Conservation (phyloP, 2,113 vertebrate species). For the Apodemus sylvaticus region DNA sequence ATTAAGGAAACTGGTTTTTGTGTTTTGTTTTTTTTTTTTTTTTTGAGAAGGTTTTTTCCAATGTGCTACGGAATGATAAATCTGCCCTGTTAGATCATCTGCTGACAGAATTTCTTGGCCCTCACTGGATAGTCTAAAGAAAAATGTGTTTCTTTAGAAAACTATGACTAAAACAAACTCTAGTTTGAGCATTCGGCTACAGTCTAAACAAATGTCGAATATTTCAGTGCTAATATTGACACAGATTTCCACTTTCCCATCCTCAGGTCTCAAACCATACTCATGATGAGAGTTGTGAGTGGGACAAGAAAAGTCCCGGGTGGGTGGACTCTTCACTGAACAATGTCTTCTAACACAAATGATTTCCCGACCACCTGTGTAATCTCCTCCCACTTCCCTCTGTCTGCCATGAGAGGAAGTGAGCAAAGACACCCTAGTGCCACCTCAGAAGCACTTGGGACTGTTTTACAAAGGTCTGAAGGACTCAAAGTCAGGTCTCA, state of each 20-base stretch:
- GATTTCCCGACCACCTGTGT: not conserved
- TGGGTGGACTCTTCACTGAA: not conserved
- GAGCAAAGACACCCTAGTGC: not conserved
- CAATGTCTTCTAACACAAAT: not conserved
- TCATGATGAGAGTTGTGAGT: not conserved
- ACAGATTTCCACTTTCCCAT: not conserved
- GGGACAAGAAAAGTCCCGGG: not conserved
- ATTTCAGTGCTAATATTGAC: not conserved
- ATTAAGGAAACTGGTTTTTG: slow-evolving; percentile 67
- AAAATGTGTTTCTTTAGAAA: slow-evolving; percentile 22
- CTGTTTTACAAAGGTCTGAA: not conserved
- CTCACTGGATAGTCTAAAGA: not conserved
- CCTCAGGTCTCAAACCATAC: not conserved
- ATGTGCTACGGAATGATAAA: slow-evolving; percentile 49
- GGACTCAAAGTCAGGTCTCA: not conserved
- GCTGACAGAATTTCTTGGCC: not conserved
- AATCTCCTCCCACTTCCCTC: too few species aligned
- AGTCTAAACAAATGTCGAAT: not conserved
- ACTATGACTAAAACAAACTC: not conserved
- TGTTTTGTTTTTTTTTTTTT: not conserved
- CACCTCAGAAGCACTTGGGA: not conserved
- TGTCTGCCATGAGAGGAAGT: not conserved
- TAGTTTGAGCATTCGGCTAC: not conserved
- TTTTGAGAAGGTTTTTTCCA: slow-evolving; percentile 58
- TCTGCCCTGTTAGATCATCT: not conserved